Evolutionary conservation across 2,113 vertebrate species (phyloP).

Genomic region (Pyrgilauda ruficollis): DNA sequence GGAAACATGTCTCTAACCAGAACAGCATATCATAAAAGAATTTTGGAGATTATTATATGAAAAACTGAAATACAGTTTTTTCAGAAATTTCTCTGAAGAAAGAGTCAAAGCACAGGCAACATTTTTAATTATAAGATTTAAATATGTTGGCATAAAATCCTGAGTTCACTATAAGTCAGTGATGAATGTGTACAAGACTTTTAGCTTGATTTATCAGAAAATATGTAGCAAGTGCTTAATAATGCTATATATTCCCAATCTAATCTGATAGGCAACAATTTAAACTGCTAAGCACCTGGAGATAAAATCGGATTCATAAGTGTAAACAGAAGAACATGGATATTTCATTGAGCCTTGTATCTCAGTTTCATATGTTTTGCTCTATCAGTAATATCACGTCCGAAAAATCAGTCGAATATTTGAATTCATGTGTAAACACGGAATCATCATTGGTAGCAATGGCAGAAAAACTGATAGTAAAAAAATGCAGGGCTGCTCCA

Average conservation of each 20-base stretch:
- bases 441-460: background rate
- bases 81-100: background rate
- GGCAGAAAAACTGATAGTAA: background rate
- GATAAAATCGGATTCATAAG: background rate
- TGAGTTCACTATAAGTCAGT: background rate
- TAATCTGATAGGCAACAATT: background rate
- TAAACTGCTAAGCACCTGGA: background rate
- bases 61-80: background rate
- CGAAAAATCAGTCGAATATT: background rate
- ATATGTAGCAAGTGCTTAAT: background rate
- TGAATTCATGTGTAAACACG: background rate
- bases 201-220: background rate
- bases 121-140: background rate
- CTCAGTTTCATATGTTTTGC: background rate
- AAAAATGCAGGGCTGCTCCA: background rate
- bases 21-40: background rate
- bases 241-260: background rate
- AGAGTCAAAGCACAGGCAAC: background rate
- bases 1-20: background rate
- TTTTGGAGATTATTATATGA: background rate
- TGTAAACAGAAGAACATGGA: background rate
- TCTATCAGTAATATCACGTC: accelerated
- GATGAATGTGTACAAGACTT: background rate
- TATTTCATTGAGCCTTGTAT: background rate
- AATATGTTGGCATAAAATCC: background rate